Conservation (phyloP, 2,797 vertebrate genomes). For the Garrulus glandarius region DNA sequence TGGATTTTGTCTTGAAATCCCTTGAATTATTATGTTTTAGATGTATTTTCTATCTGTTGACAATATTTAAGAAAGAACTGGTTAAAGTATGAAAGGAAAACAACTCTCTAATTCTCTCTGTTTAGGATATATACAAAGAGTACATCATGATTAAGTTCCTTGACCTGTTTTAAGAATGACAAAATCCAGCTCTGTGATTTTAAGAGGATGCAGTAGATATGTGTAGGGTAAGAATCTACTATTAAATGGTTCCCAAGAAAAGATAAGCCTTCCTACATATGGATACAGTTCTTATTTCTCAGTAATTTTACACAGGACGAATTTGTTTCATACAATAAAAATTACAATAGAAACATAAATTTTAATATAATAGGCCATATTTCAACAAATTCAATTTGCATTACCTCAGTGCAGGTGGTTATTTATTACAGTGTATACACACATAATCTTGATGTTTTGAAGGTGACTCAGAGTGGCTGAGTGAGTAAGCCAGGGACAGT, state of each 20-base stretch:
- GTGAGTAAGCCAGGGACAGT: slow-evolving; percentile 73
- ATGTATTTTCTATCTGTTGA: background rate
- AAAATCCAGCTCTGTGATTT: background rate
- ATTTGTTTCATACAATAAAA: slow-evolving; percentile 67
- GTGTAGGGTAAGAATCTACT: background rate
- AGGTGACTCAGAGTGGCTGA: slow-evolving; percentile 76
- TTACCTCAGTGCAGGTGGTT: slow-evolving; percentile 78
- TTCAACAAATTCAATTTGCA: slow-evolving; percentile 86
- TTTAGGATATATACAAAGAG: background rate
- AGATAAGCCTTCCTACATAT: slow-evolving; percentile 6
- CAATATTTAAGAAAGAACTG: background rate
- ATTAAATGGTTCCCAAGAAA: slow-evolving; percentile 36
- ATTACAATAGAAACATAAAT: slow-evolving; percentile 82
- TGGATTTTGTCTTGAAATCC: background rate
- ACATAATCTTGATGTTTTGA: slow-evolving; percentile 77
- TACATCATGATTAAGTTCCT: background rate
- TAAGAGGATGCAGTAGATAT: background rate
- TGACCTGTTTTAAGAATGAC: background rate
- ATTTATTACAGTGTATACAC: slow-evolving; percentile 82
- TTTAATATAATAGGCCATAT: slow-evolving; percentile 83
- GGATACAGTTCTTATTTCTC: slow-evolving; percentile 42
- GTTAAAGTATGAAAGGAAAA: background rate
- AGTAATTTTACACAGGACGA: slow-evolving; percentile 48
- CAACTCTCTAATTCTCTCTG: background rate
- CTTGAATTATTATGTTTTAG: background rate